Conservation (phyloP, 2,888 invertebrate genomes). For the Parnassius smintheus region DNA sequence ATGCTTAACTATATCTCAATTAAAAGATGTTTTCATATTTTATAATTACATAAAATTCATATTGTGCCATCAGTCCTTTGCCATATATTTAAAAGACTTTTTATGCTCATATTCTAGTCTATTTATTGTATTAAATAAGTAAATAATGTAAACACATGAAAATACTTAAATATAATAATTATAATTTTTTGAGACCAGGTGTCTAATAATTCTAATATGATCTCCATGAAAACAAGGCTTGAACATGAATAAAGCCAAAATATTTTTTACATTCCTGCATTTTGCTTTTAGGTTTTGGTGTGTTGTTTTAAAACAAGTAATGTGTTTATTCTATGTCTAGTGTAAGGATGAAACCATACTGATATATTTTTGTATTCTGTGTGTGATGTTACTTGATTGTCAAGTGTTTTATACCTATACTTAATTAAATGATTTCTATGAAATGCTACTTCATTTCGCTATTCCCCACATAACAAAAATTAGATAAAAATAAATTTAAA, state of each 20-base stretch:
- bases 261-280: constrained; percentile 59
- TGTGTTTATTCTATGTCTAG: constrained; percentile 12
- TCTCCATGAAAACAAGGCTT: constrained; percentile 18
- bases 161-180: constrained; percentile 20
- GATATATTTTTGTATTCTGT: constrained; percentile 35
- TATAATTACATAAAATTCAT: constrained; percentile 29
- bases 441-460: constrained; percentile 14
- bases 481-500: neutral
- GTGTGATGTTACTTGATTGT: constrained; percentile 32
- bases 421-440: constrained; percentile 24
- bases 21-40: constrained; percentile 23
- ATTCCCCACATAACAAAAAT: constrained; percentile 14
- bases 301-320: constrained; percentile 28
- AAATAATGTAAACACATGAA: constrained; percentile 20
- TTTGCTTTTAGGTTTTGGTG: constrained; percentile 30
- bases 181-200: constrained; percentile 15
- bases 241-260: constrained; percentile 40
- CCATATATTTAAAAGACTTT: constrained; percentile 68
- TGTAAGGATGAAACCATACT: constrained; percentile 20
- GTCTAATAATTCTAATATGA: constrained; percentile 20
- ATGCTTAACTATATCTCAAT: constrained; percentile 3
- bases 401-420: constrained; percentile 19
- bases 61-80: constrained; percentile 66
- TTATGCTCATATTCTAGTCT: constrained; percentile 80
- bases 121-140: constrained; percentile 49